phyloP scores from a whole-genome alignment of 1,140 invertebrate species.

The Lysiphlebus fabarum region DNA sequence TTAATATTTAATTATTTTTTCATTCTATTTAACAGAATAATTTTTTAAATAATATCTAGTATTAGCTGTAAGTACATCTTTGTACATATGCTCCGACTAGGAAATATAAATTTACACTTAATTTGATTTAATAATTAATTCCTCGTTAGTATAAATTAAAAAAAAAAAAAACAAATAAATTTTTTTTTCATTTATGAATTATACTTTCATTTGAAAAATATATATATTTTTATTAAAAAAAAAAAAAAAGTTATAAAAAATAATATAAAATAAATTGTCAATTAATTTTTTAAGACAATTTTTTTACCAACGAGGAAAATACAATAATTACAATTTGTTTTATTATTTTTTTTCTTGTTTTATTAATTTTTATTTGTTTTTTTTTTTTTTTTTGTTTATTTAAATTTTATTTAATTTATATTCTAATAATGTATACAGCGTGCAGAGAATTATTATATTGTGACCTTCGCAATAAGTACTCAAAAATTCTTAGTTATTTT shows the following conservation, averaged over 20 bases:
- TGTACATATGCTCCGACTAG: constrained; percentile 31
- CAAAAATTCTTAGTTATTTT: background rate
- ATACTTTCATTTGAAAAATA: too few species aligned
- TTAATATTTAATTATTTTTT: constrained; percentile 1
- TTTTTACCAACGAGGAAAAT: constrained; percentile 1
- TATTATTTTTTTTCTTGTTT: too few species aligned
- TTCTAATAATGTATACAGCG: background rate
- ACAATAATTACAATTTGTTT: constrained; percentile 8
- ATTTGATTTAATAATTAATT: too few species aligned
- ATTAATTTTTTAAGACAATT: background rate
- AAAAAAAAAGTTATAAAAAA: background rate
- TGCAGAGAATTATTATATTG: constrained; percentile 8
- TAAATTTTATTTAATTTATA: background rate
- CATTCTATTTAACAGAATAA: too few species aligned
- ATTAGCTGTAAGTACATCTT: constrained; percentile 29
- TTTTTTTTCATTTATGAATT: constrained; percentile 1
- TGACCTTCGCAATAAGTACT: constrained; percentile 7
- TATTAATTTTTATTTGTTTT: background rate
- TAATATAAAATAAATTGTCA: background rate
- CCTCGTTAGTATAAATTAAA: background rate
- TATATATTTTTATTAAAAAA: too few species aligned
- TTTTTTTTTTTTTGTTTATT: too few species aligned
- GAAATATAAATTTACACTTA: constrained; percentile 29
- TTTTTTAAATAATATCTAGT: constrained; percentile 17
- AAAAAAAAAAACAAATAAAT: background rate